phyloP scores from a whole-genome alignment of 2,797 vertebrate genomes.

The Basileuterus tristriatus region DNA sequence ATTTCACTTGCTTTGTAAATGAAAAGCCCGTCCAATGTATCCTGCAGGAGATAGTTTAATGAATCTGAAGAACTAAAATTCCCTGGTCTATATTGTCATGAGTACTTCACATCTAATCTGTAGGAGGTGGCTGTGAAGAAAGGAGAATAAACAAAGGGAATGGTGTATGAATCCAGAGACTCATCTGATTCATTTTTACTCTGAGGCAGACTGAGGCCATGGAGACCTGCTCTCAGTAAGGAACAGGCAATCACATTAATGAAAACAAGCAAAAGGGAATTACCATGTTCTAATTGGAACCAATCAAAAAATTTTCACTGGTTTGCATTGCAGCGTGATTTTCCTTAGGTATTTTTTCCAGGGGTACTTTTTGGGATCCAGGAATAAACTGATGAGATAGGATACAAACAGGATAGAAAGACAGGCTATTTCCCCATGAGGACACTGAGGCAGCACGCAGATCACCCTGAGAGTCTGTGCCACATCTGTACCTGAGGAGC shows the following conservation, averaged over 20 bases:
- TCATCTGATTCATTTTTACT: background rate
- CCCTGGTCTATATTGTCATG: background rate
- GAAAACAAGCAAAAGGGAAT: background rate
- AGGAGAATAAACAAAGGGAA: background rate
- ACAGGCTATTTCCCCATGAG: background rate
- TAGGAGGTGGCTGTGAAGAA: background rate
- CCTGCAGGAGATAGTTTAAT: background rate
- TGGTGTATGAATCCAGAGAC: background rate
- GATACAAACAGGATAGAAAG: background rate
- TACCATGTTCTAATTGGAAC: accelerated
- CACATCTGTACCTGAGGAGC: background rate
- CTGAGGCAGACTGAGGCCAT: background rate
- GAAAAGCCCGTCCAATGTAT: background rate
- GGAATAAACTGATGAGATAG: background rate
- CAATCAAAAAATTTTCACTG: background rate
- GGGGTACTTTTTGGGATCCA: background rate
- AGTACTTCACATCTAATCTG: background rate
- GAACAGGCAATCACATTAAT: background rate
- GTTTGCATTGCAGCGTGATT: background rate
- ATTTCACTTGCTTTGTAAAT: slow-evolving; percentile 1
- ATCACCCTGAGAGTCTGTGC: accelerated
- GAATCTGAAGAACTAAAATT: background rate
- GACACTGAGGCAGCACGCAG: background rate
- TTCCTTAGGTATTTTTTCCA: background rate
- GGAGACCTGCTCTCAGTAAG: background rate